Base-by-base conservation (phyloP, 2,113 vertebrate species). In the Nibea albiflora region DNA sequence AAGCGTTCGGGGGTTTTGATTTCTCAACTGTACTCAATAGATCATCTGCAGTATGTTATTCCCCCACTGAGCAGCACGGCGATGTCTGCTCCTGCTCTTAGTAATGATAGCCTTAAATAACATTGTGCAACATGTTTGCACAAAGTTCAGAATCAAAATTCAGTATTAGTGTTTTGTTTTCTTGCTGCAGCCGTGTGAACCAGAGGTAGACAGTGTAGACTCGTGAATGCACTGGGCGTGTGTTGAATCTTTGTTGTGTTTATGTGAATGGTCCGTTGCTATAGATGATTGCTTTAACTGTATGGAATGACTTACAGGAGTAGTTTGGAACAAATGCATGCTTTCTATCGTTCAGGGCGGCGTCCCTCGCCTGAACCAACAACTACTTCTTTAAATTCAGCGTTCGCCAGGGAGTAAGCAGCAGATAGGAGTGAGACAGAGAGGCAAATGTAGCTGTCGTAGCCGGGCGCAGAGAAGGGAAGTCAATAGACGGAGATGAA, bases 21-120 rank as follows among this genome's bases (percentile, higher is more conserved):
- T 39, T 39, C 35, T 39, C 35, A 5, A 11, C 58, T 76, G 68
- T 17, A 64, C 62, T 72, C 70, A 61, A 16, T 80, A 69, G 72
- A 79, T 81, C 19, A 77, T 73, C 68, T 62, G 14, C 46, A 49
- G 70, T 85, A 24, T 81, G 65, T 58, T 67, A 47, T 76, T 85
- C 35, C 67, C 78, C 73, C 11, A 28, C 73, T 75, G 80, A 78
- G 71, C 73, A 72, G 68, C 66, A 49, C 60, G 52, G 57, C 26
- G 57, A 56, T 24, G 60, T 56, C 70, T 77, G 60, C 15, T 65
- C 60, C 58, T 76, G 35, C 63, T 70, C 61, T 91, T 81, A 67
- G 64, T 72, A 82, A 80, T 61, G 19, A 24, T 77, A 84, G 50
- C 61, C 68, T 76, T 88, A 77, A 87, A 85, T 75, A 76, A 88